Base-by-base conservation (phyloP, 2,797 vertebrate genomes). In the Triplophysa bombifrons region DNA sequence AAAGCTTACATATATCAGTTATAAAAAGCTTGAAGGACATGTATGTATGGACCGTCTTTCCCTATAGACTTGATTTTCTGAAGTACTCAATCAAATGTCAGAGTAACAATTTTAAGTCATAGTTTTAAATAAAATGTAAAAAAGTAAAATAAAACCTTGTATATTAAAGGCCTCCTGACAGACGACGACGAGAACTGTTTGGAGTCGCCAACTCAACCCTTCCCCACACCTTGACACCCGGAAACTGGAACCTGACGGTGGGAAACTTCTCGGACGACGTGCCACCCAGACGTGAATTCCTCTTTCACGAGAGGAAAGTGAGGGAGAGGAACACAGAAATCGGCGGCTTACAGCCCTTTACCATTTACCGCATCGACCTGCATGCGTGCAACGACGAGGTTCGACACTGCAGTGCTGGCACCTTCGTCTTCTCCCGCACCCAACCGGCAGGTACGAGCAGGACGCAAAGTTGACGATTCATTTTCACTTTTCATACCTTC, bases 321-420 rank as follows among this genome's bases (percentile, higher is more conserved):
- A 93, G 92, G 1, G 95, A 94, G 84, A 94, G 93, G 1, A 96
- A 95, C 74, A 94, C 96, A 0, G 95, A 98, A 30, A 96, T 99
- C 82, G 92, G 91, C 0, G 91, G 94, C 70, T 93, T 99, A 74
- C 92, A 94, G 87, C 96, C 97, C 0, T 99, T 99, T 80, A 99
- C 97, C 0, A 91, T 98, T 11, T 99, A 99, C 90, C 96, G 96
- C 83, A 96, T 99, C 0, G 97, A 99, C 79, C 94, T 99, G 38
- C 98, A 99, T 72, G 98, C 97, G 79, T 99, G 98, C 87, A 98
- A 98, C 83, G 93, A 95, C 0, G 97, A 97, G 87, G 96, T 97
- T 0, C 93, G 93, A 19, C 93, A 96, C 83, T 99, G 98, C 84
- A 98, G 98, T 0, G 96, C 96, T 0, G 96, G 96, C 0, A 96